Base-by-base conservation (phyloP, 2,797 vertebrate genomes). In the Bradypodion pumilum region DNA sequence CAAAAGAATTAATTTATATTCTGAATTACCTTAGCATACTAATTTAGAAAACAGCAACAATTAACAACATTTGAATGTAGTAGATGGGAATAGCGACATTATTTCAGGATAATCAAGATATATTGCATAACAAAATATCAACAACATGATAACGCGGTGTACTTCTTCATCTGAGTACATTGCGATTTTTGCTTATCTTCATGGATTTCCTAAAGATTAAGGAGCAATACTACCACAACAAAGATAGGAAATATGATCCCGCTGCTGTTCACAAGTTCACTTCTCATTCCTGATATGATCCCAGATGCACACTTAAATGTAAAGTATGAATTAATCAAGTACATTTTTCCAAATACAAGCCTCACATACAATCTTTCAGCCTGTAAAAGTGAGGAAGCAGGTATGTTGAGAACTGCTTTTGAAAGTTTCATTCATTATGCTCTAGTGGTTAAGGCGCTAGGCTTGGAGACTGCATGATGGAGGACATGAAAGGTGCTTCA, bases 1-100 rank as follows among this genome's bases (percentile, higher is more conserved):
- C 85, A 86, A 35, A 62, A 83, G 59, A 52, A 84, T 92, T 88
- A 85, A 90, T 92, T 86, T 87, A 66, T 21, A 59, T 84, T 85
- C 21, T 81, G 0, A 52, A 78, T 80, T 86, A 81, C 74, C 23
- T 85, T 46, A 82, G 42, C 21, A 89, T 89, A 74, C 21, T 9
- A 89, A 89, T 88, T 85, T 74, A 84, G 73, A 44, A 44, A 68
- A 62, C 44, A 83, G 68, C 52, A 83, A 83, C 29, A 90, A 80
- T 90, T 90, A 90, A 73, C 40, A 40, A 59, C 79, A 32, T 84
- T 81, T 74, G 59, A 84, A 5, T 81, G 10, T 65, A 79, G 1
- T 73, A 78, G 66, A 66, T 52, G 83, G 46, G 66, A 90, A 77
- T 4, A 0, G 19, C 37, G 79, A 15, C 0, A 46, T 80, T 84